Conservation (phyloP, 53 echinoderm and acorn worm genomes). For the Henricia sp. region DNA sequence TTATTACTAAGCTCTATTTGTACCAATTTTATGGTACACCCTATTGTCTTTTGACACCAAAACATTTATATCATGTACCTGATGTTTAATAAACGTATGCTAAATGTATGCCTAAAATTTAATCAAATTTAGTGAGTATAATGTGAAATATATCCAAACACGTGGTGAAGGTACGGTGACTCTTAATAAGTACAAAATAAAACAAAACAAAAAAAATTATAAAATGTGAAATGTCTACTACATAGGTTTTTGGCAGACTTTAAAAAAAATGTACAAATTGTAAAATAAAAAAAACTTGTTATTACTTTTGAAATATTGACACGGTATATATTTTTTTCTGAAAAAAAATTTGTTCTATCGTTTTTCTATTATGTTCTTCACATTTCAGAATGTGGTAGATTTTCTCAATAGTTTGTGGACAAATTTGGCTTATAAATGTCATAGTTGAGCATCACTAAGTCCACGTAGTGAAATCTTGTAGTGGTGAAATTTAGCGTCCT, state of each 20-base stretch:
- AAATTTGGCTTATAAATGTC: too few relatives aligned
- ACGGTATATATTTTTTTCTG: conserved; percentile 54
- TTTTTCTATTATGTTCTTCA: conserved; percentile 24
- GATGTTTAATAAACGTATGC: conserved; percentile 52
- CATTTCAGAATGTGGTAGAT: not conserved
- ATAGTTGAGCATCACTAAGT: not conserved
- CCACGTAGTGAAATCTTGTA: not conserved
- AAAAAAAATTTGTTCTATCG: conserved; percentile 44
- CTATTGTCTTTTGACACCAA: conserved; percentile 37
- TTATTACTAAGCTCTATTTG: not conserved
- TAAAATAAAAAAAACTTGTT: conserved; percentile 43
- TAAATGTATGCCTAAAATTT: conserved; percentile 15
- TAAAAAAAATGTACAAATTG: conserved; percentile 59
- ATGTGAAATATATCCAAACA: conserved; percentile 31
- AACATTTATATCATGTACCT: conserved; percentile 47
- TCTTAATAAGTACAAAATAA: conserved; percentile 25
- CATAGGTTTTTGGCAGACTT: conserved; percentile 42
- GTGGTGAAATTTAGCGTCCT: not conserved
- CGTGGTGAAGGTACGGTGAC: conserved; percentile 46
- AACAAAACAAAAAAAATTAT: conserved; percentile 32
- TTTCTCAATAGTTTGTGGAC: not conserved
- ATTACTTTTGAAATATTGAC: conserved; percentile 54
- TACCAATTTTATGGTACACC: conserved; percentile 1
- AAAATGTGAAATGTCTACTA: conserved; percentile 34
- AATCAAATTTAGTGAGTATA: conserved; percentile 42